Evolutionary conservation across 2,113 vertebrate genomes (phyloP), one percentile per base, ranked within the genome.

Genomic region (Brachyhypopomus gauderio): DNA sequence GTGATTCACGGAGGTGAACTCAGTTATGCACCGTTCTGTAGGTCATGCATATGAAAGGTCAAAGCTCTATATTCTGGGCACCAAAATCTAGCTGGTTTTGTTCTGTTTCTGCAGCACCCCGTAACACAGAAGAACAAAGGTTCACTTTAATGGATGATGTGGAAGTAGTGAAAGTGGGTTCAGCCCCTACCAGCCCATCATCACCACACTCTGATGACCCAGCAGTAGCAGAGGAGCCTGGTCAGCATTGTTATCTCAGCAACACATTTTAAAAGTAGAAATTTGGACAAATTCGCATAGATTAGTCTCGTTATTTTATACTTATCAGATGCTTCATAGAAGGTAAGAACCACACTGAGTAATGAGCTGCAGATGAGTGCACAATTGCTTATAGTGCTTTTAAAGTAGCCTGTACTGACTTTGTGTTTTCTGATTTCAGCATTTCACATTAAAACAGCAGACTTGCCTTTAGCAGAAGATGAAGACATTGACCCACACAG

Each of bases 1-100:
- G 75, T 77, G 8, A 83, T 83, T 70, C 81, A 83, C 73, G 67
- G 41, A 58, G 81, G 81, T 83, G 78, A 6, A 4, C 41, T 52
- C 1, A 17, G 19, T 41, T 14, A 8, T 41, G 5, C 11, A 6
- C 6, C 5, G 30, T 52, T 52, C 52, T 7, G 30, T 52, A 12
- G 45, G 9, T 52, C 0, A 55, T 64, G 20, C n/a, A 30, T 80
- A 19, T 74, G 62, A 2, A 45, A 11, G 9, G 45, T 1, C 45
- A 52, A 52, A 52, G 9, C 11, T 52, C 8, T 1, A 52, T 52
- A 14, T 52, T 52, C 11, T 52, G 45, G 12, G 12, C 12, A 52
- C 45, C 45, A 52, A 52, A 14, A 52, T 11, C 12, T 58, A 11
- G 56, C 7, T 17, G 9, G 12, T 34, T 23, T n/a, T 27, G n/a